Conservation (phyloP, 2,888 invertebrate species). For the Coronaproctus castanopsis region DNA sequence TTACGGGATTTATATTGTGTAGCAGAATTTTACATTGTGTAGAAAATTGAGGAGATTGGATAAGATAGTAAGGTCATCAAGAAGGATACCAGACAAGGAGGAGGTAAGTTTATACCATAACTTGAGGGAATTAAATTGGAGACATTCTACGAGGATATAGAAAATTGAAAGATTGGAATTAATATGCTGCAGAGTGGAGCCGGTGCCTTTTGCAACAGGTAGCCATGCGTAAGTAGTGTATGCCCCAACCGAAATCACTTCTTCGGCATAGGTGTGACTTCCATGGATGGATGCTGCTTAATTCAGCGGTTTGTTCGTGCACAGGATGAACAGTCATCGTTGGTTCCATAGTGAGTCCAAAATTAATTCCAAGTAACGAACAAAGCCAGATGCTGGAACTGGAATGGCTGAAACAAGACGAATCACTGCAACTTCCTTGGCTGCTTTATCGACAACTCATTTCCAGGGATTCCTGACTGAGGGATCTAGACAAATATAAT, state of each 20-base stretch:
- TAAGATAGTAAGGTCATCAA: background rate
- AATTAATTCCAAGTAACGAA: background rate
- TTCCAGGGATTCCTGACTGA: too few species aligned
- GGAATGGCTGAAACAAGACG: background rate
- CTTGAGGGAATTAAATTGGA: background rate
- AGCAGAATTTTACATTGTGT: background rate
- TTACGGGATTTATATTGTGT: background rate
- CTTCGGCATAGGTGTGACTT: background rate
- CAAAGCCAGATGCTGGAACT: background rate
- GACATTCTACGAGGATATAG: background rate
- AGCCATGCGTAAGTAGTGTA: background rate
- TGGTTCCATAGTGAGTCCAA: background rate
- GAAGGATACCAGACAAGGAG: background rate
- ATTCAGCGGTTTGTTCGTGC: background rate
- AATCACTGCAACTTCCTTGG: background rate
- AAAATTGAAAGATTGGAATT: background rate
- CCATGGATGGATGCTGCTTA: background rate
- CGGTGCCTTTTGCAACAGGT: background rate
- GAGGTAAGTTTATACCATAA: background rate
- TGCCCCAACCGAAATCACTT: background rate
- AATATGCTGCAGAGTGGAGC: background rate
- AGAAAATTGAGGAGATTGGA: background rate
- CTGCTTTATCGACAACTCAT: background rate
- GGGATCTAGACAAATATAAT: too few species aligned
- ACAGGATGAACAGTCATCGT: background rate